phyloP scores from a whole-genome alignment of 1,140 invertebrate species.

The Heliothis virescens region DNA sequence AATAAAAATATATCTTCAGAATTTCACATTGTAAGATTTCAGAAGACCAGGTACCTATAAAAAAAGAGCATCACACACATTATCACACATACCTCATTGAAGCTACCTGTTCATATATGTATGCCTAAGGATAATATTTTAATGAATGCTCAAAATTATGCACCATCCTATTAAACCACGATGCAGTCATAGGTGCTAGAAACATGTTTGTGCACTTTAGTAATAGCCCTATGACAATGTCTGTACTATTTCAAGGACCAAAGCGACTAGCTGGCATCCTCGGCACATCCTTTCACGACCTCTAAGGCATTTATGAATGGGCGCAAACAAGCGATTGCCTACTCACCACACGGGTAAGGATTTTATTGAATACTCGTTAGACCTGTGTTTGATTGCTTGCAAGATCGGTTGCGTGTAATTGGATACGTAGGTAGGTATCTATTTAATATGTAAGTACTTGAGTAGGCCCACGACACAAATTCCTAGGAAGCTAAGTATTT shows the following conservation, averaged over 20 bases:
- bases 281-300: slow-evolving; percentile 74
- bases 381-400: neutral
- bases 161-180: too few relatives aligned
- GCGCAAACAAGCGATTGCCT: slow-evolving; percentile 34
- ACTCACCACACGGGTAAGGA: slow-evolving; percentile 3
- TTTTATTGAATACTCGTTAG: slow-evolving; percentile 16
- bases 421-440: neutral
- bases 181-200: neutral
- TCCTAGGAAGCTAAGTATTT: too few relatives aligned
- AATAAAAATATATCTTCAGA: too few relatives aligned
- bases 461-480: too few relatives aligned
- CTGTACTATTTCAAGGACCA: slow-evolving; percentile 65
- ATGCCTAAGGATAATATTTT: too few relatives aligned
- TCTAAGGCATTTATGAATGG: slow-evolving; percentile 50
- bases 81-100: too few relatives aligned
- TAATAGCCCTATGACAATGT: slow-evolving; percentile 30
- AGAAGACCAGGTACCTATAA: too few relatives aligned
- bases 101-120: too few relatives aligned
- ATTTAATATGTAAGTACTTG: neutral
- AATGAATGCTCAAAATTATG: too few relatives aligned
- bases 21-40: too few relatives aligned
- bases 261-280: slow-evolving; percentile 65
- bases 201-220: neutral
- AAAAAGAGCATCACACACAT: too few relatives aligned
- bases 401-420: neutral